These are phyloP conservation scores for Hyppa rectilinea DNA, from an alignment of 2,888 invertebrate genomes.

Conservation along the genomic window DNA sequence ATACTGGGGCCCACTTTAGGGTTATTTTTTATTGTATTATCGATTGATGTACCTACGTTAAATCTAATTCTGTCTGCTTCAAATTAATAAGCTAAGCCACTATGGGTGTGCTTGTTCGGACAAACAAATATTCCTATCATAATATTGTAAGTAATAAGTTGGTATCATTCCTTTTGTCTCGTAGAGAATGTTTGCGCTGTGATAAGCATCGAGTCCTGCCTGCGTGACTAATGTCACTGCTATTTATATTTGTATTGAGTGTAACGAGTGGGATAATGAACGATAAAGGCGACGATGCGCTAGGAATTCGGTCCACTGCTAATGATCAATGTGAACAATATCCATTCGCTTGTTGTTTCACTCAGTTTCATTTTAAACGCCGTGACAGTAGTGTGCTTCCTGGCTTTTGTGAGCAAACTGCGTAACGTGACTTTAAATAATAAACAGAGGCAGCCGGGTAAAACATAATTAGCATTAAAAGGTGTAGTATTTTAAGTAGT, in stretches of 20 bases:
- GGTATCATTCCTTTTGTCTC: slow-evolving; percentile 58
- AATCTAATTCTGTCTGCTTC: slow-evolving; percentile 9
- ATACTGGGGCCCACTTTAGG: slow-evolving; percentile 24
- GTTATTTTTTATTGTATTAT: slow-evolving; percentile 22
- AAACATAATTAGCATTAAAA: background rate
- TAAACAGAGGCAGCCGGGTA: background rate
- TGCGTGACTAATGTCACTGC: slow-evolving; percentile 82
- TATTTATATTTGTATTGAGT: slow-evolving; percentile 82
- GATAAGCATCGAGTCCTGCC: slow-evolving; percentile 78
- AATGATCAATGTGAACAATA: slow-evolving; percentile 77
- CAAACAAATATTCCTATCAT: background rate
- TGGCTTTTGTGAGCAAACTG: slow-evolving; percentile 44
- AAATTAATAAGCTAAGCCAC: background rate
- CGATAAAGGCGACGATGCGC: slow-evolving; percentile 80
- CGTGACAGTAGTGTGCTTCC: slow-evolving; percentile 53
- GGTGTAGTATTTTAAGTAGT: background rate
- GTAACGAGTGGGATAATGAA: slow-evolving; percentile 80
- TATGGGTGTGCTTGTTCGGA: background rate
- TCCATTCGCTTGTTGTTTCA: slow-evolving; percentile 66
- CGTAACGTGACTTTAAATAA: background rate
- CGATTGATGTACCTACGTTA: background rate
- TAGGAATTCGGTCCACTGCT: slow-evolving; percentile 80
- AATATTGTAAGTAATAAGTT: slow-evolving; percentile 1
- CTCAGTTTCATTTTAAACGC: slow-evolving; percentile 77
- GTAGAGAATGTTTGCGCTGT: slow-evolving; percentile 72